These are phyloP conservation scores for Lasioglossum zephyrum DNA, from an alignment of 2,888 invertebrate species.

Conservation along the genomic window DNA sequence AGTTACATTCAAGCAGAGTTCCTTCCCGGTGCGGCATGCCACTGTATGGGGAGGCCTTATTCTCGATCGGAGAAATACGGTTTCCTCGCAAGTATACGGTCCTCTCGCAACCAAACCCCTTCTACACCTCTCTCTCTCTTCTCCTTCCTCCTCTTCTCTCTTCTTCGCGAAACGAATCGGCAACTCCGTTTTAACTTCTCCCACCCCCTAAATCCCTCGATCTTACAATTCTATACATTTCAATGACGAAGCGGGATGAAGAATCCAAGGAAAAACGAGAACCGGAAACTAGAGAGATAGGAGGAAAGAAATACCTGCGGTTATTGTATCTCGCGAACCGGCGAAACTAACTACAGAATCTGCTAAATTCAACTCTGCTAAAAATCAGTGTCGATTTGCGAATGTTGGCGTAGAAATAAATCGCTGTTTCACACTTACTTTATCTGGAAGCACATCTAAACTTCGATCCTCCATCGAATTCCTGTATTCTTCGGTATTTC, in stretches of 20 bases:
- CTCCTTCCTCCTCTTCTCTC: background rate
- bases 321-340: background rate
- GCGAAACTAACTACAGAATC: background rate
- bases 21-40: background rate
- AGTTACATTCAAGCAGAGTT: constrained; percentile 12
- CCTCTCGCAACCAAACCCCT: background rate
- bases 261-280: background rate
- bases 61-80: constrained; percentile 32
- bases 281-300: background rate
- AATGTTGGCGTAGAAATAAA: background rate
- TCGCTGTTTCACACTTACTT: background rate
- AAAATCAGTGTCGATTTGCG: no score
- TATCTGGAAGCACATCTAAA: no score
- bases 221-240: constrained; percentile 16
- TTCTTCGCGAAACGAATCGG: background rate
- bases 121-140: background rate
- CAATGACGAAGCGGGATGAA: background rate
- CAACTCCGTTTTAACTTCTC: background rate
- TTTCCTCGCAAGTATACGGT: background rate
- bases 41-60: background rate
- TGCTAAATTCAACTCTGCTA: no score
- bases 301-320: background rate
- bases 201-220: background rate
- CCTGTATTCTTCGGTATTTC: no score
- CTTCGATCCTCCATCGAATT: no score